Base-by-base conservation (phyloP, 2,888 invertebrate genomes). In the Heliconius erato region DNA sequence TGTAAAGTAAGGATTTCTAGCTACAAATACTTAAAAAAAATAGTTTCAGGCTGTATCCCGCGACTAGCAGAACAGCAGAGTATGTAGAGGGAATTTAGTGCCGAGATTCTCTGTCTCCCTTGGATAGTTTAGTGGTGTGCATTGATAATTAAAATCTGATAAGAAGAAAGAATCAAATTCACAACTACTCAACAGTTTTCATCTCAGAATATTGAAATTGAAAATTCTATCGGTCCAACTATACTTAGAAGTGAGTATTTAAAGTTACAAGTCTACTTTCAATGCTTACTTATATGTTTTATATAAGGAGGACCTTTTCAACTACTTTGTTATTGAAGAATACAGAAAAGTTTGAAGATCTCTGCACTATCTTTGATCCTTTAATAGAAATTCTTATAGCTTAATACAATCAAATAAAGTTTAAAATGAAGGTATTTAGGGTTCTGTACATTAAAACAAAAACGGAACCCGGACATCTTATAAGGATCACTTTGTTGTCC, bases 311-410 rank as follows among this genome's bases (percentile, higher is more conserved):
- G 3, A 12, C 23, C 9, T 19, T 69, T 9, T 7, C 32, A 23
- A 19, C 14, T 16, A 69, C 32, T 35, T 69, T 6, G 23, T 71
- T 23, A 44, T 40, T n/a, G 40, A 40, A 71, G 71, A 71, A n/a
- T n/a, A 71, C 12, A n/a, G 40, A 71, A 71, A 71, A n/a, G 71
- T n/a, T 71, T 71, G 71, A 40, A 35, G n/a, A 44, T 71, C 71
- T 71, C 40, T 40, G 40, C 40, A 11, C n/a, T 14, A 12, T 44
- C 63, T 72, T 79, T 79, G 72, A 79, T 68, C 74, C 35, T 49
- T 54, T 54, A 19, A n/a, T 3, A 63, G 54, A 23, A 19, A 74
- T 74, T 44, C 28, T 28, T 49, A 35, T 67, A 40, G 74, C 54
- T 54, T 54, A 54, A 32, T 67, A n/a, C 49, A 28, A 26, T n/a